Percentiles rank a stretch among this genome's conserved stretches.
Evolutionary conservation across 1,140 invertebrate species (phyloP).

Genomic region (Pseudomyrmex concolor): DNA sequence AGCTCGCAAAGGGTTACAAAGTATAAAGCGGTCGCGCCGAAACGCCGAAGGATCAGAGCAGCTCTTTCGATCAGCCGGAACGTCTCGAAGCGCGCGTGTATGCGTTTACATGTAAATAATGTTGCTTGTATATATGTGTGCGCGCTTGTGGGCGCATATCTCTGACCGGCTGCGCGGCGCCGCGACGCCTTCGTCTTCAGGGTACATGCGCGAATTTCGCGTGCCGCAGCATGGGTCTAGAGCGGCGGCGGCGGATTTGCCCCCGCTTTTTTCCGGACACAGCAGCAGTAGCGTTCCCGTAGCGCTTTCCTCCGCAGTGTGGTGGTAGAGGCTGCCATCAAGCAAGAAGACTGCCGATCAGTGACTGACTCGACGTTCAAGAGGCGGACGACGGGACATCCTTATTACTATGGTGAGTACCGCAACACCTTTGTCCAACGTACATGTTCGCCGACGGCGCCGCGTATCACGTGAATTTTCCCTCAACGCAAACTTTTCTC

Average conservation of each 20-base stretch:
- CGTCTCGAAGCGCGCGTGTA: conserved; percentile 21
- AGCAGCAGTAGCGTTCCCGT: conserved; percentile 34
- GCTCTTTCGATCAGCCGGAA: conserved; percentile 60
- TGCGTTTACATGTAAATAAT: conserved; percentile 34
- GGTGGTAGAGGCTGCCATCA: conserved; percentile 30
- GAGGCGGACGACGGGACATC: conserved; percentile 33
- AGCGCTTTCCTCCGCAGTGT: conserved; percentile 24
- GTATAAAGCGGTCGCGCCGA: conserved; percentile 21
- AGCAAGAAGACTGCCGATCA: conserved; percentile 25
- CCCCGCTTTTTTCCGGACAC: conserved; percentile 39
- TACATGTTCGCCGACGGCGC: neutral
- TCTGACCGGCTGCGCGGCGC: conserved; percentile 44
- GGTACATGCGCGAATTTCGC: conserved; percentile 56
- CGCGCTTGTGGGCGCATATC: neutral
- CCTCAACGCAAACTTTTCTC: too few species aligned
- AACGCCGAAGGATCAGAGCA: conserved; percentile 43
- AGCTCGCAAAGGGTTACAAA: conserved; percentile 30
- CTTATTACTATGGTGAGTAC: conserved; percentile 53
- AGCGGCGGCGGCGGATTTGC: conserved; percentile 34
- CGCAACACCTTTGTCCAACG: neutral
- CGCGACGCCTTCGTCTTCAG: conserved; percentile 56
- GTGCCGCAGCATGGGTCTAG: conserved; percentile 49
- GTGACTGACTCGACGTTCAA: conserved; percentile 6
- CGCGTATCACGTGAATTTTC: neutral
- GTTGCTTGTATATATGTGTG: neutral